A percentile compares a stretch with the other conserved stretches of the same genome.
Evolutionary conservation across 1,140 invertebrate genomes (phyloP).

Genomic region (Steinernema khuongi): DNA sequence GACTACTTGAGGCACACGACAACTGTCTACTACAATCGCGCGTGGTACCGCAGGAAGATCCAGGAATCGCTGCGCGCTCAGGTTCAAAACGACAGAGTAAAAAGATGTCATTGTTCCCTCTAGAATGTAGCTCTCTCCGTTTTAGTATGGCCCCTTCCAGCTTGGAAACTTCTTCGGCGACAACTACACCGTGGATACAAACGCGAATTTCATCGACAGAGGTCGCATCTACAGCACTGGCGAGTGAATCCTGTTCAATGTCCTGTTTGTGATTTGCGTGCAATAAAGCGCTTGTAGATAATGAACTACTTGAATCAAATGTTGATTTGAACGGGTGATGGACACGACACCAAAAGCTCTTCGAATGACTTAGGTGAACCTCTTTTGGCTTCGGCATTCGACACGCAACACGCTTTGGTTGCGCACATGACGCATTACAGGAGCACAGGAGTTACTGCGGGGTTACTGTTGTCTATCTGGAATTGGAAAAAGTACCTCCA

Average conservation of each 20-base stretch:
- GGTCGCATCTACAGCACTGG: not conserved
- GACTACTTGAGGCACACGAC: not conserved
- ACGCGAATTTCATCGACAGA: not conserved
- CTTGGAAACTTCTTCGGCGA: slow-evolving; percentile 5
- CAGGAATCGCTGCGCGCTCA: not conserved
- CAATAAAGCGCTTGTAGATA: no score
- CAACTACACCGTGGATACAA: not conserved
- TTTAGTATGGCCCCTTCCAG: not conserved
- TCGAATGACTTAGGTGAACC: no score
- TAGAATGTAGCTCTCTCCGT: not conserved
- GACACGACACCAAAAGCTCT: no score
- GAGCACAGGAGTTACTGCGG: no score
- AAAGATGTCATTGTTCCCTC: no score
- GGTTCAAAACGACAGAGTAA: not conserved
- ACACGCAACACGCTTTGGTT: no score
- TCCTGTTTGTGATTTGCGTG: not conserved
- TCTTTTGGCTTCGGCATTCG: no score
- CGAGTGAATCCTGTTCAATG: not conserved
- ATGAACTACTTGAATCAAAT: no score
- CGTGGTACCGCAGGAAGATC: not conserved
- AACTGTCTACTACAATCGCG: not conserved
- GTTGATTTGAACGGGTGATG: no score
- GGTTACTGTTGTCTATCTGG: no score
- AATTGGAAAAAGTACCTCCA: no score
- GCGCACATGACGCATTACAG: no score